These are phyloP conservation scores for Nomada ruficornis DNA, from an alignment of 2,888 invertebrate genomes.

Conservation along the genomic window DNA sequence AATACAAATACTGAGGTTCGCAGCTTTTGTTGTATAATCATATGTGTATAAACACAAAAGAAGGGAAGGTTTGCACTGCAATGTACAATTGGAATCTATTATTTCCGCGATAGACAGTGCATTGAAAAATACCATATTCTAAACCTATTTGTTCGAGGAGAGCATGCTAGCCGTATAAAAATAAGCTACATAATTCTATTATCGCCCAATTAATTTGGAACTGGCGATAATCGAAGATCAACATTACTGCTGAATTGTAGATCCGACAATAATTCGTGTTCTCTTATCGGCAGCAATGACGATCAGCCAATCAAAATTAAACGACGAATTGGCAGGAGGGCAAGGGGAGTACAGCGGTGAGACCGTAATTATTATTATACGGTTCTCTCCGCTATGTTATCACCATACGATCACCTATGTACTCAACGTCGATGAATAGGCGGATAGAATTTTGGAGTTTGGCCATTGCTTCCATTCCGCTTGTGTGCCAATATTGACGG, in stretches of 20 bases:
- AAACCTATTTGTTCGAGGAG: background rate
- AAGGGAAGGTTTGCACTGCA: too few relatives aligned
- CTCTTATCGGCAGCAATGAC: conserved; percentile 25
- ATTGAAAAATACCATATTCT: background rate
- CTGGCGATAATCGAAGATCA: conserved; percentile 49
- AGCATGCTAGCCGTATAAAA: background rate
- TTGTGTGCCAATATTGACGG: conserved; percentile 71
- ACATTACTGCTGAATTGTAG: conserved; percentile 49
- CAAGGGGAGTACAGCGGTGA: background rate
- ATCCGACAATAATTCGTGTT: conserved; percentile 48
- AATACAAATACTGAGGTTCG: too few relatives aligned
- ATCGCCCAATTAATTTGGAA: conserved; percentile 52
- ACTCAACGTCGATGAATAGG: conserved; percentile 41
- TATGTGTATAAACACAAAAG: too few relatives aligned
- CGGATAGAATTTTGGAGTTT: conserved; percentile 62
- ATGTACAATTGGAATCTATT: too few relatives aligned
- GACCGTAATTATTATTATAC: conserved; percentile 69
- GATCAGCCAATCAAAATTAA: conserved; percentile 57
- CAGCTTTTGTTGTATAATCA: too few relatives aligned
- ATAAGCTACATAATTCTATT: conserved; percentile 28
- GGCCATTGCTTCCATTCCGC: conserved; percentile 55
- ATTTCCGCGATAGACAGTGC: background rate
- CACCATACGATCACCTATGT: conserved; percentile 47
- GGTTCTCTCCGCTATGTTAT: conserved; percentile 64
- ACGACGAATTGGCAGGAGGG: conserved; percentile 2